Evolutionary conservation across 2,797 vertebrate species (phyloP).

Genomic region (Chelmon rostratus): DNA sequence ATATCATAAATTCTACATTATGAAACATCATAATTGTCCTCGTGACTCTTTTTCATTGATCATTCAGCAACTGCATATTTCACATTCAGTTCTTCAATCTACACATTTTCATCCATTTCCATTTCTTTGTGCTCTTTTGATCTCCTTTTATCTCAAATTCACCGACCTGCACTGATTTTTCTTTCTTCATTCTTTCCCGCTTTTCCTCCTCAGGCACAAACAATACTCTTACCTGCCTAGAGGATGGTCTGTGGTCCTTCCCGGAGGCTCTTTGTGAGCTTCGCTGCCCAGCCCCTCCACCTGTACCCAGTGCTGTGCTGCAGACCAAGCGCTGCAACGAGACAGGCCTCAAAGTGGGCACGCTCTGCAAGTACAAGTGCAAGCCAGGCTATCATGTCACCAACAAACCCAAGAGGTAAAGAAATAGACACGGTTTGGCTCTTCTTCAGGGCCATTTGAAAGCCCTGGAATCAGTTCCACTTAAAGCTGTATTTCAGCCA

Average conservation of each 20-base stretch:
- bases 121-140: background rate
- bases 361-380: slow-evolving; percentile 98
- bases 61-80: background rate
- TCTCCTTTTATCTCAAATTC: background rate
- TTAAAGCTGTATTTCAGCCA: no score
- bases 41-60: background rate
- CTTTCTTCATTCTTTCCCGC: background rate
- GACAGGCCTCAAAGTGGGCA: slow-evolving; percentile 95
- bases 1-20: background rate
- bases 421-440: background rate
- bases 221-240: slow-evolving; percentile 94
- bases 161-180: background rate
- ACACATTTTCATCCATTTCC: background rate
- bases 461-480: no score
- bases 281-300: slow-evolving; percentile 92
- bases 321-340: slow-evolving; percentile 93
- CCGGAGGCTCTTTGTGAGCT: slow-evolving; percentile 96
- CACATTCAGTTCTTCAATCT: background rate
- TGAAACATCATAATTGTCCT: background rate
- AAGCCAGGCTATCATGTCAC: slow-evolving; percentile 95
- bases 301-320: slow-evolving; percentile 91
- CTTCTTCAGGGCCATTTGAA: slow-evolving; percentile 1
- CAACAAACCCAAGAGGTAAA: slow-evolving; percentile 88
- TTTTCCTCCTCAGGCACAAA: slow-evolving; percentile 89
- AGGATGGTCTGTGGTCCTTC: slow-evolving; percentile 98